Evolutionary conservation across 2,113 vertebrate genomes (phyloP), one percentile per base, ranked within the genome.

Genomic region (Caloenas nicobarica): DNA sequence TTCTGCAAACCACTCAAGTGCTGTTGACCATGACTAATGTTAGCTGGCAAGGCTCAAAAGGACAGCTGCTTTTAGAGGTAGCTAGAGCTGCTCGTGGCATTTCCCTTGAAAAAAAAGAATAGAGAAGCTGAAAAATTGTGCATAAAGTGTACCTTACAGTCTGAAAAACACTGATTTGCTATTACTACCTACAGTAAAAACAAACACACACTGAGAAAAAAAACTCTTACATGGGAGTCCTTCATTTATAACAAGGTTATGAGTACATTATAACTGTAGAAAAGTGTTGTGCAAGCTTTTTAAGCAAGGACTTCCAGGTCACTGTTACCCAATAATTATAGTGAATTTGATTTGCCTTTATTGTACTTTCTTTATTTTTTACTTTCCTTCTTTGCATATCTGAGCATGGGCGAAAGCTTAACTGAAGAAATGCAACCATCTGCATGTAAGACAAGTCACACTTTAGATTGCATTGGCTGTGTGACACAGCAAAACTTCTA

Each of bases 1-100:
- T 57, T 64, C 78, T 92, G 57, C 57, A 95, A 95, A 82, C 44
- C 57, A 61, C 48, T 81, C 0, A 0, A 72, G 69, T 72, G 78
- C 44, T 87, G 70, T 69, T 94, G 88, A 79, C 89, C 89, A 22
- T 96, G 91, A 95, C 84, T 95, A 95, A 95, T 79, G 19, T 71
- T 25, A 57, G 73, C 70, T 95, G 81, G 86, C 70, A 82, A 91
- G 53, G 38, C 87, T 95, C 48, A 61, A 33, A 72, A 70, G 50
- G 51, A 33, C 38, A 71, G 77, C 68, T 71, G 76, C 34, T 91
- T 90, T 69, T 64, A 54, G 54, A 81, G 26, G 42, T 11, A 77
- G 48, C 26, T 72, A 53, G 50, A 76, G 79, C 13, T 65, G 70
- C 50, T 85, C 80, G 61, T 80, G 84, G 48, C 24, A 91, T 81